Evolutionary conservation across 37 sponge, comb jelly and placozoan genomes (phyloP).

Genomic region (Halisarca cf. caerulea): DNA sequence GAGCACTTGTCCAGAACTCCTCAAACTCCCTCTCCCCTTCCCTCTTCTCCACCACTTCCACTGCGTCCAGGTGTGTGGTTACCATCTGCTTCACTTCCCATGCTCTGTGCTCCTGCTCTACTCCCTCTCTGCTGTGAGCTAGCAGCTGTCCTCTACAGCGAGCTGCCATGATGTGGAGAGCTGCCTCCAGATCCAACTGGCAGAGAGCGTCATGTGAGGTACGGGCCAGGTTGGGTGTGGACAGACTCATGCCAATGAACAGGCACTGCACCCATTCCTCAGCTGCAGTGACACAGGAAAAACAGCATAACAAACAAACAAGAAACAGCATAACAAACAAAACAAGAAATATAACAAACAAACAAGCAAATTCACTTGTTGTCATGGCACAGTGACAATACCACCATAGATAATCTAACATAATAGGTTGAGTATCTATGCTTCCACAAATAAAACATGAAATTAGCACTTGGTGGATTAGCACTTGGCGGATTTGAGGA

Average conservation of each 20-base stretch:
- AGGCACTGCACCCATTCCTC: conserved; percentile 56
- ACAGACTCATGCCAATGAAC: conserved; percentile 37
- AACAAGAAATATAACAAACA: too few species aligned
- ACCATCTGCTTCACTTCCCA: background rate
- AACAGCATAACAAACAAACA: background rate
- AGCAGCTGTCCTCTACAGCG: background rate
- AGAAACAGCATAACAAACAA: too few species aligned
- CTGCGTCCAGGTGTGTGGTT: background rate
- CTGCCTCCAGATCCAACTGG: conserved; percentile 54
- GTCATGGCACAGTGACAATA: too few species aligned
- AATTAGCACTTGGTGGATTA: too few species aligned
- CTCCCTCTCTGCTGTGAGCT: background rate
- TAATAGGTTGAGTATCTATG: too few species aligned
- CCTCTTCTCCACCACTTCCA: background rate
- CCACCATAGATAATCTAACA: too few species aligned
- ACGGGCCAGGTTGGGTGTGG: conserved; percentile 8
- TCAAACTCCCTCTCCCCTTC: background rate
- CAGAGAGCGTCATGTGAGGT: conserved; percentile 47
- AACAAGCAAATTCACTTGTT: too few species aligned
- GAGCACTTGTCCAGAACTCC: background rate
- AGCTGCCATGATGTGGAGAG: background rate
- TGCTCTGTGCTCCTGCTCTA: background rate
- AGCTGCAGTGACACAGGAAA: conserved; percentile 18
- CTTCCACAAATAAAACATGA: too few species aligned
- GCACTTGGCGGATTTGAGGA: too few species aligned